phyloP scores from a whole-genome alignment of 1,140 invertebrate genomes.

The Listronotus bonariensis region DNA sequence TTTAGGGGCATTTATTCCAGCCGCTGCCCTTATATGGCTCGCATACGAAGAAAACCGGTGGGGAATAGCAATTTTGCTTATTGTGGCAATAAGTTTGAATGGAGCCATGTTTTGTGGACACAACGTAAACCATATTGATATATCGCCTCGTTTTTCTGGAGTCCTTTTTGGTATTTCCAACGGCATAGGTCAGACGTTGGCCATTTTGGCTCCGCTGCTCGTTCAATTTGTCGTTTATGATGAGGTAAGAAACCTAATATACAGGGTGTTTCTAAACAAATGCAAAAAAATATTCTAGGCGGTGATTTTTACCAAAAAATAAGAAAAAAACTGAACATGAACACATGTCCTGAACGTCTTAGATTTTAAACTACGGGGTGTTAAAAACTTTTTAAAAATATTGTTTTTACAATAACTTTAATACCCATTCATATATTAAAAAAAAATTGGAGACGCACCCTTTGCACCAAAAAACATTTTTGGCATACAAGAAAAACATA shows the following conservation, averaged over 20 bases:
- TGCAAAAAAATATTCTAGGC: too few species aligned
- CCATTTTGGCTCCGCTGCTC: constrained; percentile 71
- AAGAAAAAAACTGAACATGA: too few species aligned
- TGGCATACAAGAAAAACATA: too few species aligned
- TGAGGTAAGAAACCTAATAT: constrained; percentile 58
- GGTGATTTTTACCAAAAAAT: too few species aligned
- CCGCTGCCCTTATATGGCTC: constrained; percentile 64
- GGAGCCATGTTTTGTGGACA: constrained; percentile 74
- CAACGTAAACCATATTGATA: constrained; percentile 69
- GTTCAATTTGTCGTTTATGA: constrained; percentile 68
- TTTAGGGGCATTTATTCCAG: constrained; percentile 63
- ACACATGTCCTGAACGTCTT: too few species aligned
- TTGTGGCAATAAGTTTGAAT: constrained; percentile 73
- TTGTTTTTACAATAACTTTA: too few species aligned
- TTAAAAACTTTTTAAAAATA: too few species aligned
- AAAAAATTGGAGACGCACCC: too few species aligned
- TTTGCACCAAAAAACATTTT: too few species aligned
- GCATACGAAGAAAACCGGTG: constrained; percentile 61
- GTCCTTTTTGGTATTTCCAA: constrained; percentile 79
- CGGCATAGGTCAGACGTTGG: constrained; percentile 71
- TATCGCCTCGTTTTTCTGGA: constrained; percentile 72
- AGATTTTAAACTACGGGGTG: too few species aligned
- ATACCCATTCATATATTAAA: too few species aligned
- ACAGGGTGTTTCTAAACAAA: too few species aligned
- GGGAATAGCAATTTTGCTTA: constrained; percentile 61